Evolutionary conservation across 2,797 vertebrate genomes (phyloP).

Genomic region (Oryzias sinensis): DNA sequence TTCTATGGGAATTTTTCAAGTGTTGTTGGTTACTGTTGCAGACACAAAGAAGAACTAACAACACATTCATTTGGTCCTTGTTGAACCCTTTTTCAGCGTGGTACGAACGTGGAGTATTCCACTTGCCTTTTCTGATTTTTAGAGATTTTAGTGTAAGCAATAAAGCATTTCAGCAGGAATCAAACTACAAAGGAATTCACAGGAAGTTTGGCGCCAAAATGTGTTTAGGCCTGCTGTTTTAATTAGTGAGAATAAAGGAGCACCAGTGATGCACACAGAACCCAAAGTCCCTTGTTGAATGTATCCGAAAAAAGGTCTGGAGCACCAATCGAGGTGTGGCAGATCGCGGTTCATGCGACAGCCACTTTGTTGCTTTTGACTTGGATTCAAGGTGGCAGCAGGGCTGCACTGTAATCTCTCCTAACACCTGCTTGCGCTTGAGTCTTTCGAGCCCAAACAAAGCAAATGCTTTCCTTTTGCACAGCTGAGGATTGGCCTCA

Average conservation of each 20-base stretch:
- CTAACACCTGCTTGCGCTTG: constrained; percentile 57
- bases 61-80: background rate
- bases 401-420: constrained; percentile 50
- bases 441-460: constrained; percentile 53
- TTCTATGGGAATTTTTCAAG: constrained; percentile 66
- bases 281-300: constrained; percentile 55
- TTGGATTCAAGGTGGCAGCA: constrained; percentile 54
- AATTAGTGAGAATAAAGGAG: constrained; percentile 67
- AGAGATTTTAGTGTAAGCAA: background rate
- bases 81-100: constrained; percentile 6
- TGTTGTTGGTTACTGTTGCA: constrained; percentile 29
- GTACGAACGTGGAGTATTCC: background rate
- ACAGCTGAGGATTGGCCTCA: constrained; percentile 29
- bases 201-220: constrained; percentile 46
- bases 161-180: constrained; percentile 3
- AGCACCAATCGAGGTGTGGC: constrained; percentile 26
- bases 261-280: constrained; percentile 31
- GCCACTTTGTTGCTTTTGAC: constrained; percentile 64
- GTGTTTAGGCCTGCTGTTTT: constrained; percentile 64
- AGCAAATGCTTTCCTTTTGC: constrained; percentile 48
- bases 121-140: too few species aligned
- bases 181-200: constrained; percentile 48
- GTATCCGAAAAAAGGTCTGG: constrained; percentile 60
- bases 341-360: constrained; percentile 41
- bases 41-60: constrained; percentile 2